These are phyloP conservation scores for Cyphomyrus plagiostoma DNA, from an alignment of 2,113 vertebrate species.

Conservation along the genomic window DNA sequence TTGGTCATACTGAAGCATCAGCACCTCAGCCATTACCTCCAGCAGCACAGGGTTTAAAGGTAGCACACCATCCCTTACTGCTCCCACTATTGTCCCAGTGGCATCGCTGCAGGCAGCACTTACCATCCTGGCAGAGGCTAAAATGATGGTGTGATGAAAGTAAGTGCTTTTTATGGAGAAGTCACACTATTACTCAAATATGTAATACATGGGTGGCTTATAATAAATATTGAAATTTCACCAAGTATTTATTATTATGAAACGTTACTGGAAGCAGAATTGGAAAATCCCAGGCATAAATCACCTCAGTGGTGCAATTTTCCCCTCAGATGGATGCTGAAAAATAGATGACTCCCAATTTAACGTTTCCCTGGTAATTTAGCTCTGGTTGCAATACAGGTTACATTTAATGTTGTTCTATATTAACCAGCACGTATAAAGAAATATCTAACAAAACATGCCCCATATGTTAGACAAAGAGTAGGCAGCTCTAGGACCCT, in stretches of 20 bases:
- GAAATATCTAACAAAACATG: not conserved
- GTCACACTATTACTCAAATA: not conserved
- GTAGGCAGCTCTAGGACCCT: not conserved
- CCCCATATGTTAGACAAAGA: not conserved
- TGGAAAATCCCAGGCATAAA: not conserved
- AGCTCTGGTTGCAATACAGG: not conserved
- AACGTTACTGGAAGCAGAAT: not conserved
- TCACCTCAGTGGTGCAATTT: not conserved
- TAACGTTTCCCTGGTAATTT: not conserved
- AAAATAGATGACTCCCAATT: not conserved
- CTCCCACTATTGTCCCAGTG: not conserved
- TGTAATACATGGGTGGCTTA: not conserved
- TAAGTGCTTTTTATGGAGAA: not conserved
- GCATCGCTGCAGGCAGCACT: not conserved
- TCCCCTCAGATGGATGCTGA: not conserved
- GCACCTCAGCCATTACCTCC: not conserved
- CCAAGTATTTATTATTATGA: not conserved
- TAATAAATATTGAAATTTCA: not conserved
- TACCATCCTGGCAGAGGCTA: not conserved
- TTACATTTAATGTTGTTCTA: not conserved
- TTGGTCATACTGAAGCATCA: not conserved
- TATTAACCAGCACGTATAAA: not conserved
- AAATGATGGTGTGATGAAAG: not conserved
- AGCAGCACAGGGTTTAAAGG: not conserved
- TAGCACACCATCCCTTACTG: not conserved